Percentiles rank a stretch among this genome's conserved stretches.
Conservation (phyloP, 2,888 invertebrate species). For the Cephus pulcher region DNA sequence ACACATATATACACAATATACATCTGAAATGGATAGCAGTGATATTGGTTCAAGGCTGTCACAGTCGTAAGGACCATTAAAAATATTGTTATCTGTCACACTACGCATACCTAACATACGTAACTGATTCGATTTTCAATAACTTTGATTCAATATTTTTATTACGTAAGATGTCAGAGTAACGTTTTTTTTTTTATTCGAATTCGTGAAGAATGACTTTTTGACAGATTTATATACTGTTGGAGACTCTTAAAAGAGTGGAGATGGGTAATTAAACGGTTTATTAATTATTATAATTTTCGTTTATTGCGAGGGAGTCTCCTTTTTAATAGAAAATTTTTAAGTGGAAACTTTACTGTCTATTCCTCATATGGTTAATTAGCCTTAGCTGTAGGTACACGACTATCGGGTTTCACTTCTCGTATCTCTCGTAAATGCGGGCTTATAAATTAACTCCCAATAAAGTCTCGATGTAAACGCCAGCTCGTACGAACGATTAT, state of each 20-base stretch:
- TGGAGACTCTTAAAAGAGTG: not conserved
- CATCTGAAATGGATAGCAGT: not conserved
- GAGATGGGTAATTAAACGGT: not conserved
- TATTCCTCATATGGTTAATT: not conserved
- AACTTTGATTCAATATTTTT: not conserved
- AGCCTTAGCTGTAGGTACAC: not conserved
- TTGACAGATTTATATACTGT: not conserved
- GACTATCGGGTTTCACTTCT: not conserved
- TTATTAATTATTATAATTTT: not conserved
- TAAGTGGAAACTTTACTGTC: not conserved
- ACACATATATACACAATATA: not conserved
- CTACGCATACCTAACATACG: not conserved
- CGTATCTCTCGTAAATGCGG: not conserved
- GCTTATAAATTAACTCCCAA: not conserved
- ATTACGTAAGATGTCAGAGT: not conserved
- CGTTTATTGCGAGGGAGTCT: not conserved
- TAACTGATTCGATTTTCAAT: not conserved
- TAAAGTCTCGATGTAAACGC: not conserved
- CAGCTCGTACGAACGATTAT: not conserved
- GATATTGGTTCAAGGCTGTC: not conserved
- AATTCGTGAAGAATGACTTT: not conserved
- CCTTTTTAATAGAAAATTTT: not conserved
- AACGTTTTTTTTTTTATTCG: not conserved
- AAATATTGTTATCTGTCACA: not conserved
- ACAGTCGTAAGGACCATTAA: not conserved